Evolutionary conservation across 2,113 vertebrate species (phyloP), one percentile per base, ranked within the genome.

Genomic region (Nibea coibor): DNA sequence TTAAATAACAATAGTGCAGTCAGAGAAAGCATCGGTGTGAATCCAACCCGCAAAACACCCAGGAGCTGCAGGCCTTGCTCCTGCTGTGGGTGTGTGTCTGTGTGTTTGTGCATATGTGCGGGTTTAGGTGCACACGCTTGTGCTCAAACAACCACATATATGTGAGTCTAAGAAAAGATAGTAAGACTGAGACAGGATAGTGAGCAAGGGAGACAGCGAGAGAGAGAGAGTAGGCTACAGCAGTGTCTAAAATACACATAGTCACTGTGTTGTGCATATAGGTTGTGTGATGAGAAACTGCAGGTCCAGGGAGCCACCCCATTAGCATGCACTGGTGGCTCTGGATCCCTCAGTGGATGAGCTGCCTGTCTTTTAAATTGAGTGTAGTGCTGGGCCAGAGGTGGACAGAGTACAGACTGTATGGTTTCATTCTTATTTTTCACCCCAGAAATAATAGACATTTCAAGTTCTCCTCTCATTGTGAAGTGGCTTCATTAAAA

Each of bases 1-100:
- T 94, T 94, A 94, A 94, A 94, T 94, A 94, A 94, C 93, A 94
- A 94, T 92, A 82, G 89, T 92, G 88, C 89, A 93, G 93, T 91
- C 87, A 91, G 83, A 90, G 89, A 87, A 92, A 82, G 90, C 91
- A 90, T 75, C 80, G 88, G 89, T 91, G 93, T 93, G 93, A 87
- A 94, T 93, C 92, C 91, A 92, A 92, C 82, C 93, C 51, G 76
- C 92, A 93, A 94, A 93, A 91, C 91, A 89, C 90, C 87, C 88
- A 88, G 80, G 89, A 90, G 87, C 92, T 83, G 65, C 86, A 68
- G 83, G 87, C 85, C 79, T 48, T 35, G 45, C 66, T 83, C 89
- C 84, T 48, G 67, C 65, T 86, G 76, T 45, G 43, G 3, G 59
- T 50, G 54, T 87, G 73, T 61, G 24, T 26, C 45, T 59, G 39